phyloP scores from a whole-genome alignment of 2,888 invertebrate genomes.

The Parnassius glacialis region DNA sequence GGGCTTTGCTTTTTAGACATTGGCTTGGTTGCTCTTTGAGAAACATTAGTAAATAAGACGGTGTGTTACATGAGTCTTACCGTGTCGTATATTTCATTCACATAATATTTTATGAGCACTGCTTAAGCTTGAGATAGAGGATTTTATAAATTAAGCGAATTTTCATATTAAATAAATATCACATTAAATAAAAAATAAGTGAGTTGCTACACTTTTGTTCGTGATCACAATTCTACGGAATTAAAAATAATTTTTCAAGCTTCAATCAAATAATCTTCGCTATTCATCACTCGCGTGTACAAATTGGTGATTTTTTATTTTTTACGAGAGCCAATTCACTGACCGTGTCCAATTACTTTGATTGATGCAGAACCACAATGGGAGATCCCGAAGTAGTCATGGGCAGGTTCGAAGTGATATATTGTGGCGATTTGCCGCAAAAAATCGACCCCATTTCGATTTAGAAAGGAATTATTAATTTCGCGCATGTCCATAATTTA shows the following conservation, averaged over 20 bases:
- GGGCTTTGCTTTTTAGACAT: conserved; percentile 26
- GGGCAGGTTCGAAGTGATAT: conserved; percentile 36
- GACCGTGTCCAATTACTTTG: conserved; percentile 47
- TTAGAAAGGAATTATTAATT: conserved; percentile 25
- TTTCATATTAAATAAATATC: too few relatives aligned
- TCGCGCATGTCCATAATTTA: conserved; percentile 15
- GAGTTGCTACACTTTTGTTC: conserved; percentile 3
- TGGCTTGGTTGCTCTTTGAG: conserved; percentile 28
- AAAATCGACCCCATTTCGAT: conserved; percentile 24
- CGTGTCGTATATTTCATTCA: conserved; percentile 7
- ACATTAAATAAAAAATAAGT: too few relatives aligned
- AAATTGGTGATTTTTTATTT: conserved; percentile 32
- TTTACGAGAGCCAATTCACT: conserved; percentile 33
- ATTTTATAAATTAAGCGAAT: too few relatives aligned
- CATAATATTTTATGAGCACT: conserved; percentile 15
- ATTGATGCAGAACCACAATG: conserved; percentile 45
- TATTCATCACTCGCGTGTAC: conserved; percentile 35
- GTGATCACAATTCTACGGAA: conserved; percentile 6
- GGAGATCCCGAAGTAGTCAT: conserved; percentile 35
- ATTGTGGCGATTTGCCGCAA: conserved; percentile 37
- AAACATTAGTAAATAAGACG: conserved; percentile 35
- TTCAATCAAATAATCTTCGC: conserved; percentile 30
- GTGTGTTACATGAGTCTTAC: conserved; percentile 3
- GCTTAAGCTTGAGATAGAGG: background rate
- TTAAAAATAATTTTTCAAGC: conserved; percentile 15